Evolutionary conservation across 2,113 vertebrate species (phyloP).

Genomic region (Plecturocebus donacophilus): DNA sequence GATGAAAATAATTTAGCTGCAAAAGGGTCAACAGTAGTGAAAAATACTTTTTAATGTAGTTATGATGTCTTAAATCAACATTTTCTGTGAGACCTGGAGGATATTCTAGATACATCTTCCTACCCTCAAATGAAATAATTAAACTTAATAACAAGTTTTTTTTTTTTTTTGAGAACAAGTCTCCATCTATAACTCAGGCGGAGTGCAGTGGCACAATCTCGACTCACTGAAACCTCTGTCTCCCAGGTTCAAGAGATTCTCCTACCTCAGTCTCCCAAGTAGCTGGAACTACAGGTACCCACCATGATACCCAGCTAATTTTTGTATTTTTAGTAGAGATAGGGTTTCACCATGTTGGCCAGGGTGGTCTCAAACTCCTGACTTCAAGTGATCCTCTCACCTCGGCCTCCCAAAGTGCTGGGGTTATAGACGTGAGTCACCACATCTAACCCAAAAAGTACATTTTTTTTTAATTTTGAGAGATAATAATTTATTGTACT

Average conservation of each 20-base stretch:
- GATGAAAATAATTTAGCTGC: neutral
- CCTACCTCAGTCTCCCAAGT: too few relatives aligned
- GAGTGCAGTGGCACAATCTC: too few relatives aligned
- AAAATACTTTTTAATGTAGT: slow-evolving; percentile 22
- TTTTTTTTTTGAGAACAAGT: neutral
- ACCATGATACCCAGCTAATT: too few relatives aligned
- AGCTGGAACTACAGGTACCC: too few relatives aligned
- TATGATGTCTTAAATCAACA: neutral
- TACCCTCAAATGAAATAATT: neutral
- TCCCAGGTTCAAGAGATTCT: too few relatives aligned
- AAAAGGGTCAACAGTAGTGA: neutral
- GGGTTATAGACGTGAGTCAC: too few relatives aligned
- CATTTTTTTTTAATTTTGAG: neutral
- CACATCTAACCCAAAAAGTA: neutral
- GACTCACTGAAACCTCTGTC: too few relatives aligned
- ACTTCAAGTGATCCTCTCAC: too few relatives aligned
- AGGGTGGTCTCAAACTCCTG: too few relatives aligned
- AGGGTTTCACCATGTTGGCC: too few relatives aligned
- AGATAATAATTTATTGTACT: neutral
- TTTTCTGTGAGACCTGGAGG: neutral
- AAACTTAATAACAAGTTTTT: neutral
- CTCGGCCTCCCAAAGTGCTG: too few relatives aligned
- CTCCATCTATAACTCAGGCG: neutral
- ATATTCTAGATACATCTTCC: neutral
- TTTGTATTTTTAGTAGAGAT: too few relatives aligned